phyloP scores from a whole-genome alignment of 1,140 invertebrate species.

The Polyergus mexicanus region DNA sequence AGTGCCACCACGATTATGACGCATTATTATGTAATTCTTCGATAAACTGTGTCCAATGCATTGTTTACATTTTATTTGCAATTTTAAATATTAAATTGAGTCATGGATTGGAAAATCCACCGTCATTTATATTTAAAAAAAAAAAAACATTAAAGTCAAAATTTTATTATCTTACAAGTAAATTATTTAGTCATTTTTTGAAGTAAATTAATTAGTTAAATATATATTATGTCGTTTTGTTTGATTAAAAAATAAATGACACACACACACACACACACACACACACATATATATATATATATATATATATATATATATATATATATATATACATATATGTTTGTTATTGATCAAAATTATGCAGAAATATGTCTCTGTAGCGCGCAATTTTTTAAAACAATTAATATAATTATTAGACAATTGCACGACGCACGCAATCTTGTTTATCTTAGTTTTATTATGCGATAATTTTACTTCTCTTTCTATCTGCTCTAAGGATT shows the following conservation, averaged over 20 bases:
- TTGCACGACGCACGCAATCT: not conserved
- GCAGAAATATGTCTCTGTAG: not conserved
- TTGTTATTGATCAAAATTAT: not conserved
- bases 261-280: too few relatives aligned
- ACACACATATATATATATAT: too few relatives aligned
- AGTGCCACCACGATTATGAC: constrained; percentile 19
- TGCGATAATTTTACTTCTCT: not conserved
- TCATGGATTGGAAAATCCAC: not conserved
- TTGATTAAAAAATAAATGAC: not conserved
- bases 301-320: too few relatives aligned
- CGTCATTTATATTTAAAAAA: not conserved
- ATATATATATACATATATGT: too few relatives aligned
- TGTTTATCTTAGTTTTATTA: not conserved
- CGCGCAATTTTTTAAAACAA: constrained; percentile 6
- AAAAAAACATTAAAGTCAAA: too few relatives aligned
- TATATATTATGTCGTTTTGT: not conserved
- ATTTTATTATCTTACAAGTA: too few relatives aligned
- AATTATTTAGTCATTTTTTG: not conserved
- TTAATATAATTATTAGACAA: not conserved
- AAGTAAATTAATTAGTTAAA: not conserved
- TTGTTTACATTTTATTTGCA: constrained; percentile 48
- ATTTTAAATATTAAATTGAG: constrained; percentile 8
- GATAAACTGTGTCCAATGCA: constrained; percentile 19
- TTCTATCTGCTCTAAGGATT: not conserved
- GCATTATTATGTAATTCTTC: constrained; percentile 57